Conservation (phyloP, 2,797 vertebrate species). For the Pipistrellus nathusii region DNA sequence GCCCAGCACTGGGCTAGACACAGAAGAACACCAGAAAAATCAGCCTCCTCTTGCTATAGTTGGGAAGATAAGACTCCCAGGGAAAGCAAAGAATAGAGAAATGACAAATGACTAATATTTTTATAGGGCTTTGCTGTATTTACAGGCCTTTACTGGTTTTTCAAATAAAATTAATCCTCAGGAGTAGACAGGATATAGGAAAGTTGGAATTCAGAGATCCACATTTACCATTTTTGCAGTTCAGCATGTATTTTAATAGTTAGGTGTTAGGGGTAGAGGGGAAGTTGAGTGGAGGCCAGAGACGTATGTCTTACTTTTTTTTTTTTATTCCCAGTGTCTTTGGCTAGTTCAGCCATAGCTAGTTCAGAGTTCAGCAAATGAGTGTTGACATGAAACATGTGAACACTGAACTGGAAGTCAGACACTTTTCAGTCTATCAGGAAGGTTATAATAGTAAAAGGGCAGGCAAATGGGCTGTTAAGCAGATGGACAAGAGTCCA, state of each 20-base stretch:
- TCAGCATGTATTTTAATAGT: slow-evolving; percentile 35
- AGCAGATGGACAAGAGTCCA: background rate
- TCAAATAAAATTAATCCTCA: slow-evolving; percentile 46
- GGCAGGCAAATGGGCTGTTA: background rate
- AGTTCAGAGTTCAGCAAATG: slow-evolving; percentile 30
- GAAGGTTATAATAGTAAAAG: slow-evolving; percentile 45
- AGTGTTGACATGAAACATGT: slow-evolving; percentile 52
- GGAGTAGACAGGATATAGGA: slow-evolving; percentile 1
- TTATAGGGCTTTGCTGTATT: slow-evolving; percentile 19
- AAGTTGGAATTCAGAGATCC: slow-evolving; percentile 45
- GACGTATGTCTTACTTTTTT: slow-evolving; percentile 9
- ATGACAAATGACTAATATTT: background rate
- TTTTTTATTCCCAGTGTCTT: background rate
- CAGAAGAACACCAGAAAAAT: background rate
- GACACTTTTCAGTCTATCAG: slow-evolving; percentile 7
- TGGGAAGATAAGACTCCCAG: background rate
- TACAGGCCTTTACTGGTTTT: slow-evolving; percentile 43
- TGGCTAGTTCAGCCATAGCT: slow-evolving; percentile 4
- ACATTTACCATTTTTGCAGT: background rate
- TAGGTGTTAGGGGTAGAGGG: background rate
- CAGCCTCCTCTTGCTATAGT: background rate
- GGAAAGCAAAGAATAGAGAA: slow-evolving; percentile 52
- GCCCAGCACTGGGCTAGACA: background rate
- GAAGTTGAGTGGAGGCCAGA: background rate
- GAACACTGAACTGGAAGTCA: background rate